These are phyloP conservation scores for Rostratula benghalensis DNA, from an alignment of 2,113 vertebrate genomes.

Conservation along the genomic window DNA sequence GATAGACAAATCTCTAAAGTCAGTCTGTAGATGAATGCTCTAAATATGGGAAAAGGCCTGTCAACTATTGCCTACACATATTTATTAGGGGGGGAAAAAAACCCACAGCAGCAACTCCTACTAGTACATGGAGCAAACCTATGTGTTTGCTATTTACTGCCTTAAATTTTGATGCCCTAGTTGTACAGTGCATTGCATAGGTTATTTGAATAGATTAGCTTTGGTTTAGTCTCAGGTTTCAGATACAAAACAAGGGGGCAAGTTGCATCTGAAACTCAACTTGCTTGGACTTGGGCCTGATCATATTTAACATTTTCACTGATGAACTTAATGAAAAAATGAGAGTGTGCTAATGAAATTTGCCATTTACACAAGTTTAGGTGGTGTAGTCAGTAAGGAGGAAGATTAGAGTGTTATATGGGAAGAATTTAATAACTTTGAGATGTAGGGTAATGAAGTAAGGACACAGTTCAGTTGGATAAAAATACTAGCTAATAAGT, in stretches of 20 bases:
- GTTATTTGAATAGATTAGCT: background rate
- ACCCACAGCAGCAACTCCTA: background rate
- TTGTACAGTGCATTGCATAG: too few relatives aligned
- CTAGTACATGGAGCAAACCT: background rate
- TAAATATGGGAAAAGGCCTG: background rate
- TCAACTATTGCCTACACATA: background rate
- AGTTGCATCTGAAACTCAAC: background rate
- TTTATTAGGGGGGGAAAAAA: accelerated
- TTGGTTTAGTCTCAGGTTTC: background rate
- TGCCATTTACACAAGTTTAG: background rate
- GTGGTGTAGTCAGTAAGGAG: background rate
- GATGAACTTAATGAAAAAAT: background rate
- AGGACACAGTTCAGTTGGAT: background rate
- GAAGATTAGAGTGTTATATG: background rate
- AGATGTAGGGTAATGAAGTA: background rate
- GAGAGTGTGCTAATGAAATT: background rate
- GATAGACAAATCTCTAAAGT: slow-evolving; percentile 31
- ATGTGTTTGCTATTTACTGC: background rate
- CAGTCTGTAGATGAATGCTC: background rate
- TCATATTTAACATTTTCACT: background rate
- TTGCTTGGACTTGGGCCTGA: background rate
- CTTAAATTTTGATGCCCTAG: background rate
- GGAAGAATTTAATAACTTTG: background rate
- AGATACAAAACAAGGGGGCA: background rate
- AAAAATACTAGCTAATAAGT: background rate